Conservation (phyloP, 2,113 vertebrate genomes). For the Ciconia stormi region DNA sequence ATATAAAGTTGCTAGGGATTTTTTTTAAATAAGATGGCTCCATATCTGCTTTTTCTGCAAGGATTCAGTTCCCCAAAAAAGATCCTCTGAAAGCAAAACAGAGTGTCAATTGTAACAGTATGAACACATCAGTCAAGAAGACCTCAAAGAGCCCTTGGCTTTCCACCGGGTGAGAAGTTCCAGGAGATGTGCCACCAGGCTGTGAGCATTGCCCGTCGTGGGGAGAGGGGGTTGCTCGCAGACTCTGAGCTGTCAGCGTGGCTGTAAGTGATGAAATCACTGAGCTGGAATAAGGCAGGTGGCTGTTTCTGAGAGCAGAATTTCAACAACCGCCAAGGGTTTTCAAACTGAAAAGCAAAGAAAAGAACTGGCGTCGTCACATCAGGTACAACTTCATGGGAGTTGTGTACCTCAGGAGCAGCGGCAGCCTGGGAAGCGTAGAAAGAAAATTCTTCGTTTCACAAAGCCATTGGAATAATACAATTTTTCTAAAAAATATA, state of each 20-base stretch:
- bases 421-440: not conserved
- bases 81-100: not conserved
- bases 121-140: not conserved
- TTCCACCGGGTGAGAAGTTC: not conserved
- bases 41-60: not conserved
- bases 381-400: not conserved
- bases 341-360: not conserved
- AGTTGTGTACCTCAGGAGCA: not conserved
- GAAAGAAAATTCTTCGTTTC: not conserved
- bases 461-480: not conserved
- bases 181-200: not conserved
- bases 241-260: not conserved
- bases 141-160: not conserved
- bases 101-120: not conserved
- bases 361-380: not conserved
- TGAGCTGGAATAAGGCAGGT: not conserved
- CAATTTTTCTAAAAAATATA: not conserved
- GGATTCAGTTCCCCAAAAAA: not conserved
- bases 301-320: not conserved
- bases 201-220: accelerated
- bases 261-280: not conserved
- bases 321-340: not conserved
- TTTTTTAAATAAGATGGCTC: not conserved
- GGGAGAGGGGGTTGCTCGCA: not conserved
- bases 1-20: not conserved